A percentile compares a stretch with the other conserved stretches of the same genome.
Evolutionary conservation across 2,113 vertebrate genomes (phyloP).

Genomic region (Ammodytes dubius): DNA sequence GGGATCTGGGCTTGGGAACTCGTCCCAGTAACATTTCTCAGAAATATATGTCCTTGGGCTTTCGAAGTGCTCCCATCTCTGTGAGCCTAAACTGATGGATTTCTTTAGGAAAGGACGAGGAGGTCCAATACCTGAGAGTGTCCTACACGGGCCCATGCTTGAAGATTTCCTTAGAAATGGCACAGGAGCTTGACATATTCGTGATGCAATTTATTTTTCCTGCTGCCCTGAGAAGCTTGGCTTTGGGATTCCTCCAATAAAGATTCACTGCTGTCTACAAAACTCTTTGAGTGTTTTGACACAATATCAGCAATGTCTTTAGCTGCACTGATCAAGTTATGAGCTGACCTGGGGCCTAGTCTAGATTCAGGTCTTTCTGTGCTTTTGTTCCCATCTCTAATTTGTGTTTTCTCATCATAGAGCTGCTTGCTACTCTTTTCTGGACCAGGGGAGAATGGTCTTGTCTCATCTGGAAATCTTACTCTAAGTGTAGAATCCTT

Average conservation of each 20-base stretch:
- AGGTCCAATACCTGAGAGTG: constrained; percentile 72
- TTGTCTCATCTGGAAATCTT: constrained; percentile 64
- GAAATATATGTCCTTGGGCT: constrained; percentile 79
- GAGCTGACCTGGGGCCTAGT: constrained; percentile 60
- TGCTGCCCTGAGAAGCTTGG: constrained; percentile 72
- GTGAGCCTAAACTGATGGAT: constrained; percentile 84
- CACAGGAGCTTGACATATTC: constrained; percentile 80
- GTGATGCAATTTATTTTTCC: constrained; percentile 80
- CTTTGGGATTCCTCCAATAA: constrained; percentile 70
- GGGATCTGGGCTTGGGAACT: constrained; percentile 75
- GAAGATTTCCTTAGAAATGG: constrained; percentile 85
- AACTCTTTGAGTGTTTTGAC: constrained; percentile 68
- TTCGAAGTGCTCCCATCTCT: constrained; percentile 84
- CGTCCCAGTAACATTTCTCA: constrained; percentile 82
- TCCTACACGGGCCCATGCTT: constrained; percentile 80
- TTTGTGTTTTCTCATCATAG: constrained; percentile 73
- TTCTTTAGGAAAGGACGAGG: constrained; percentile 83
- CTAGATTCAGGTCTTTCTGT: constrained; percentile 62
- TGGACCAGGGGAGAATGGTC: constrained; percentile 36
- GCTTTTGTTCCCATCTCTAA: constrained; percentile 46
- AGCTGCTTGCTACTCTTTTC: constrained; percentile 75
- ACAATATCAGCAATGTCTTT: constrained; percentile 73
- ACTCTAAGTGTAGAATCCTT: constrained; percentile 57
- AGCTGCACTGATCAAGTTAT: constrained; percentile 74
- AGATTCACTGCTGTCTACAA: constrained; percentile 56